Evolutionary conservation across 2,888 invertebrate species (phyloP), one percentile per base, ranked within the genome.

Genomic region (Caradrina kadenii): DNA sequence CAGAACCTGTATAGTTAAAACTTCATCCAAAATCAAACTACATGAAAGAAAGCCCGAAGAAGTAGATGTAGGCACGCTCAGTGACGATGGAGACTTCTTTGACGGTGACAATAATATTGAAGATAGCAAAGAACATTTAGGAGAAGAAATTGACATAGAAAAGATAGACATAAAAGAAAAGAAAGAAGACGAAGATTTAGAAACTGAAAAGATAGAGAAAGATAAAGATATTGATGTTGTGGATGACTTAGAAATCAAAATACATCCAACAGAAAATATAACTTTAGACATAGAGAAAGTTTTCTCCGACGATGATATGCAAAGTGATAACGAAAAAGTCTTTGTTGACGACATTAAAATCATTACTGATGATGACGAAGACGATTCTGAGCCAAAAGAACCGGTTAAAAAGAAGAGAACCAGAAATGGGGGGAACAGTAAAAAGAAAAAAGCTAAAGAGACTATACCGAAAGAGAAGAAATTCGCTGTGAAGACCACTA

Each of bases 401-500:
- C 64, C 53, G 6, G 22, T 60, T 22, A 80, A 69, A 70, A 63
- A 80, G 70, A 72, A 69, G 63, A 82, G 76, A 53, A 76, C 72
- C n/a, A 45, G 67, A 56, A 81, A 61, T 7, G 58, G 64, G 3
- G 74, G 67, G 45, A 76, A 72, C 19, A 82, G 79, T 70, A 82
- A 80, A 74, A 82, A 84, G 69, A 84, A 82, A 56, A 80, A 84
- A 68, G 76, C 67, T 35, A 68, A 67, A 35, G 66, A 76, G 10
- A 65, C 59, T 0, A 64, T 83, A 76, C 75, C 54, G 0, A 79
- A 85, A 63, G 76, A 72, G 22, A 86, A 86, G 63, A 83, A 75
- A 61, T 86, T 86, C 52, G 85, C 87, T 63, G 84, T 87, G 63
- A 82, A 82, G 53, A 64, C 83, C 74, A 82, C 85, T 69, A 79